Conservation (phyloP, 2,888 invertebrate genomes). For the Nephrocerus scutellatus region DNA sequence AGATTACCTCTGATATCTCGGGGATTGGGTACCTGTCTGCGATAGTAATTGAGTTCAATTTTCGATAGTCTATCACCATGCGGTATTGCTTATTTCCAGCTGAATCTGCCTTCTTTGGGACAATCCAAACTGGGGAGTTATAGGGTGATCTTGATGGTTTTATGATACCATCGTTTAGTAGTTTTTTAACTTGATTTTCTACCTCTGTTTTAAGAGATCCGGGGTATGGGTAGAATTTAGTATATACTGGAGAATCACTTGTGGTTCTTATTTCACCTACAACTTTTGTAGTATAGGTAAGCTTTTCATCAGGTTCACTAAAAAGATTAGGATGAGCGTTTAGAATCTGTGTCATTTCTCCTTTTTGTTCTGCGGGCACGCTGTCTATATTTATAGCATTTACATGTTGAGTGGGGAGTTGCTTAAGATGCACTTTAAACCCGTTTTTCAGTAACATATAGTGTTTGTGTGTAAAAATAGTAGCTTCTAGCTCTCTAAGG, state of each 20-base stretch:
- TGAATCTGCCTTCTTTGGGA: constrained; percentile 8
- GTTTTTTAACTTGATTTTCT: constrained; percentile 8
- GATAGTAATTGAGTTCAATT: constrained; percentile 11
- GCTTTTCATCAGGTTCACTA: constrained; percentile 4
- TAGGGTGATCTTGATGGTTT: too few relatives aligned
- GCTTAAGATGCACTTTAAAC: neutral
- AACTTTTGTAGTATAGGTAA: too few relatives aligned
- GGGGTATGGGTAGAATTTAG: constrained; percentile 10
- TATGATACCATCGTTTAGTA: constrained; percentile 5
- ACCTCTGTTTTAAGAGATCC: constrained; percentile 8
- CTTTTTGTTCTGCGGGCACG: too few relatives aligned
- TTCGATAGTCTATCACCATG: constrained; percentile 16
- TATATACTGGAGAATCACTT: constrained; percentile 1
- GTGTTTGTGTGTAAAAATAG: neutral
- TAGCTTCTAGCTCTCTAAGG: constrained; percentile 1
- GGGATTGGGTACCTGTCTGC: constrained; percentile 13
- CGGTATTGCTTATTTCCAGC: constrained; percentile 8
- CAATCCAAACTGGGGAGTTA: too few relatives aligned
- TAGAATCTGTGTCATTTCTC: neutral
- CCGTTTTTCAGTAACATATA: constrained; percentile 1
- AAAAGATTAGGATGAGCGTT: constrained; percentile 1
- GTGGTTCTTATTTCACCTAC: constrained; percentile 6
- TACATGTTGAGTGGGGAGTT: constrained; percentile 2
- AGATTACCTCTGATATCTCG: constrained; percentile 3
- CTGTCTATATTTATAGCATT: constrained; percentile 4